phyloP scores from a whole-genome alignment of 2,888 invertebrate genomes.

The Sesia bembeciformis region DNA sequence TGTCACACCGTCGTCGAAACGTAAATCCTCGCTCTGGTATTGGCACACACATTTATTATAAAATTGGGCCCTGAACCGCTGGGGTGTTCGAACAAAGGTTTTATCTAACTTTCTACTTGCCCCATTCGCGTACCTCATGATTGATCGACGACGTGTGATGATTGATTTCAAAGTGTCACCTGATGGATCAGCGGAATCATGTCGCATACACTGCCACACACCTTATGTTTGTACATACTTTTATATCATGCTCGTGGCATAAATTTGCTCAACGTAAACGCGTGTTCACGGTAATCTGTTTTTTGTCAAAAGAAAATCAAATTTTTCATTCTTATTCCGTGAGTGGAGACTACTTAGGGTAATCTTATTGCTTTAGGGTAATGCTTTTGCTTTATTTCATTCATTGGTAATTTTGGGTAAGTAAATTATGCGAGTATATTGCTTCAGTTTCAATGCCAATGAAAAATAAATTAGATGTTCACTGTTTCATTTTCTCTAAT shows the following conservation, averaged over 20 bases:
- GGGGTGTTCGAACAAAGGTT: neutral
- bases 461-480: too few species aligned
- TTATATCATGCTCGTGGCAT: neutral
- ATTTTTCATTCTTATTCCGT: too few species aligned
- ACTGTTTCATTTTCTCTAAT: too few species aligned
- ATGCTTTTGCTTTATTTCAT: too few species aligned
- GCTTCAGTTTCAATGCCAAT: too few species aligned
- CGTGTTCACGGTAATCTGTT: neutral
- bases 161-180: constrained; percentile 34
- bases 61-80: neutral
- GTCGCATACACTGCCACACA: too few species aligned
- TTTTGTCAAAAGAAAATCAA: too few species aligned
- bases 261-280: neutral
- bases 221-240: neutral
- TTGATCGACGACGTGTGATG: constrained; percentile 31
- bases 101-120: neutral
- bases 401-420: too few species aligned
- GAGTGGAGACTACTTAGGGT: too few species aligned
- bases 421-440: too few species aligned
- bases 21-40: neutral
- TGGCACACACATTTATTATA: neutral
- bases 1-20: neutral
- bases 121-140: constrained; percentile 19
- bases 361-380: too few species aligned
- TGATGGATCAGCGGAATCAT: constrained; percentile 16